Base-by-base conservation (phyloP, 2,888 invertebrate genomes). In the Parnassius glacialis region DNA sequence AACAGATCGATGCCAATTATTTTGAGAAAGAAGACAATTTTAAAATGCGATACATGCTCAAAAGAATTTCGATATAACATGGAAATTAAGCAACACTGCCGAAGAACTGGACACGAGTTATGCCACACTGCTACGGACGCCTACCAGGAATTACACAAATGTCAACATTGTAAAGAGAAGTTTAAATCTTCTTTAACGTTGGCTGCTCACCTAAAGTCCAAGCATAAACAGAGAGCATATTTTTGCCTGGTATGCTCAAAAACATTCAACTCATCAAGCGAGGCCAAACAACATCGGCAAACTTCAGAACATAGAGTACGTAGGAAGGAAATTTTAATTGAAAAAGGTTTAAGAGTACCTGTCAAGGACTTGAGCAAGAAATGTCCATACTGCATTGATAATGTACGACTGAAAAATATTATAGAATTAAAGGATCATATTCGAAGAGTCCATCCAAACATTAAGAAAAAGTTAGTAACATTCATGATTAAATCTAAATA, bases 1-100 rank as follows among this genome's bases (percentile, higher is more conserved):
- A 96, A 96, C 76, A 92, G 95, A 71, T 96, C 96, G 0, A 95
- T 96, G 75, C 96, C 97, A 1, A 95, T 96, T 56, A 93, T 95
- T 43, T 95, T 97, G 63, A 92, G 94, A 66, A 95, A 95, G 74
- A 93, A 94, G 64, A 90, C 92, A 2, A 87, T 92, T 0, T 79
- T 95, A 5, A 83, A 87, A 65, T 97, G 97, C 78, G 84, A 83
- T 1, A 93, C 93, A 20, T 98, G 97, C 78, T 79, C 80, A 10
- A 89, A 93, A 73, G 88, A 92, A 47, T 97, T 97, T 78, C 92
- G 94, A 13, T 95, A 95, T 74, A 97, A 97, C 67, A 90, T 95
- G 10, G 95, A 96, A 78, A 81, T 97, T 44, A 93, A 95, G 57
- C 81, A 91, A 11, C 96, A 95, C 75, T 86, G 92, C 70, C 71